These are phyloP conservation scores for Gisinianus flammeolus DNA, from an alignment of 2,888 invertebrate genomes.

Conservation along the genomic window DNA sequence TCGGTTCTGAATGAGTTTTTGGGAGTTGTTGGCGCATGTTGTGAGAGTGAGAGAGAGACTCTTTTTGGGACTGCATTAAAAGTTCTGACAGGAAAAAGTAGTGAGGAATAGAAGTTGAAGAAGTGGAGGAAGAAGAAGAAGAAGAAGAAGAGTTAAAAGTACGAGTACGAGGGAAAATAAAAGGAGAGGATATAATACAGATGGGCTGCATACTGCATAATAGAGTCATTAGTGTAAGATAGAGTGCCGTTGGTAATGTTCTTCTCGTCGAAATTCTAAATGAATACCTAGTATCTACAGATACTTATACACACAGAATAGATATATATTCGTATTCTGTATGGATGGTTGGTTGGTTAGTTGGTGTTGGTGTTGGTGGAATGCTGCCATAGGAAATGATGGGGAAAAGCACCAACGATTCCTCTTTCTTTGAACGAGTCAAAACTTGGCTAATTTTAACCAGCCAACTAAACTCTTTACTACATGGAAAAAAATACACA, in stretches of 20 bases:
- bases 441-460: constrained; percentile 25
- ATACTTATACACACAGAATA: too few relatives aligned
- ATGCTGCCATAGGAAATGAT: constrained; percentile 10
- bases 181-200: constrained; percentile 22
- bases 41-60: too few relatives aligned
- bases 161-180: background rate
- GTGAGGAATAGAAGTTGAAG: background rate
- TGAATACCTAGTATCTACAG: too few relatives aligned
- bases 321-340: too few relatives aligned
- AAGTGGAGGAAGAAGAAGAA: background rate
- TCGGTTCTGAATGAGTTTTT: too few relatives aligned
- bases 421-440: too few relatives aligned
- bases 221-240: constrained; percentile 45
- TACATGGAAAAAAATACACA: background rate
- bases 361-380: constrained; percentile 20
- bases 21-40: too few relatives aligned
- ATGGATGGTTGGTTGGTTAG: background rate
- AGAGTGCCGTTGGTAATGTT: constrained; percentile 33
- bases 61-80: background rate
- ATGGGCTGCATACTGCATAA: constrained; percentile 44
- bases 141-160: background rate
- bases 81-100: background rate
- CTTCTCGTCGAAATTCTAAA: too few relatives aligned
- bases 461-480: constrained; percentile 5
- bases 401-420: background rate